Evolutionary conservation across 2,888 invertebrate species (phyloP).

Genomic region (Drosophila rellima): DNA sequence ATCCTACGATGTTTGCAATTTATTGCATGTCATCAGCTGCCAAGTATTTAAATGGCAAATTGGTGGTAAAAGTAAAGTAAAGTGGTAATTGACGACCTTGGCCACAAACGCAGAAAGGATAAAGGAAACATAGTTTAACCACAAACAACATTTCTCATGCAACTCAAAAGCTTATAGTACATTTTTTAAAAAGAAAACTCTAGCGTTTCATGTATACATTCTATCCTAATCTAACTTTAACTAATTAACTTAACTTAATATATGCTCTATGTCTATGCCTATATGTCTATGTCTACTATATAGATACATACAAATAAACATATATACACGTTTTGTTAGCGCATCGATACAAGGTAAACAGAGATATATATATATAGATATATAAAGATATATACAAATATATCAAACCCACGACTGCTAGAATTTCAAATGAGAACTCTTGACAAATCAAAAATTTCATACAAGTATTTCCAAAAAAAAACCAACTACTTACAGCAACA

Average conservation of each 20-base stretch:
- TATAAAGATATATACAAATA: conserved; percentile 31
- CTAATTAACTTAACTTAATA: conserved; percentile 42
- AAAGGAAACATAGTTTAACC: conserved; percentile 31
- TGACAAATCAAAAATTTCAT: conserved; percentile 82
- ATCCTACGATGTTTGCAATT: conserved; percentile 48
- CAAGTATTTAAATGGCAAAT: conserved; percentile 27
- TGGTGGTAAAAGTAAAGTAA: conserved; percentile 17
- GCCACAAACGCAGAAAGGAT: conserved; percentile 10
- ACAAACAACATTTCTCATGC: conserved; percentile 52
- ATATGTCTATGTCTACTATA: conserved; percentile 63
- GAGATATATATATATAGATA: conserved; percentile 51
- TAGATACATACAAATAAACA: conserved; percentile 29
- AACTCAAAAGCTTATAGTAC: conserved; percentile 58
- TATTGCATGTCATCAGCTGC: conserved; percentile 42
- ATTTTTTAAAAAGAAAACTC: conserved; percentile 56
- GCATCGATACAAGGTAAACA: conserved; percentile 75
- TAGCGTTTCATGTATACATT: conserved; percentile 76
- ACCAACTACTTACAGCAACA: conserved; percentile 27
- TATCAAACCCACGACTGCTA: conserved; percentile 79
- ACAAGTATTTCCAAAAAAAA: conserved; percentile 72
- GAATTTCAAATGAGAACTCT: conserved; percentile 82
- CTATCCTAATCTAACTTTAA: conserved; percentile 56
- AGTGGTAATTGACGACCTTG: conserved; percentile 16
- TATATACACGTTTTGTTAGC: conserved; percentile 75
- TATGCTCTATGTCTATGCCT: conserved; percentile 68